A percentile compares a stretch with the other conserved stretches of the same genome.
These are phyloP conservation scores for Dasypus novemcinctus DNA, from an alignment of 2,113 vertebrate genomes.

Conservation along the genomic window DNA sequence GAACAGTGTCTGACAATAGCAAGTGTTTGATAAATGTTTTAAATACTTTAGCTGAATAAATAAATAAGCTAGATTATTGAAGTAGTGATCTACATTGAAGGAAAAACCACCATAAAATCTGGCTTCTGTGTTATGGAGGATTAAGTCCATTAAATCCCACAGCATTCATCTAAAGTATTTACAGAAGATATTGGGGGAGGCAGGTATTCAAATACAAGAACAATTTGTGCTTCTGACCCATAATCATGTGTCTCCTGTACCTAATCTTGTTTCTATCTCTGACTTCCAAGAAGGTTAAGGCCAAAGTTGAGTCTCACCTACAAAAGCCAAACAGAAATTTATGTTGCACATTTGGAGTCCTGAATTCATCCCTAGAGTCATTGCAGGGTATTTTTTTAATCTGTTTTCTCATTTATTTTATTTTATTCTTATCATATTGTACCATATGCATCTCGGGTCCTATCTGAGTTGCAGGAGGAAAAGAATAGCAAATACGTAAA, in stretches of 20 bases:
- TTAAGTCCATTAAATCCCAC: neutral
- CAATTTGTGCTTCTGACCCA: neutral
- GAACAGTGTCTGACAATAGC: neutral
- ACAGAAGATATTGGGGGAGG: neutral
- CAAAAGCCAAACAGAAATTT: neutral
- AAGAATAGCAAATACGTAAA: constrained; percentile 10
- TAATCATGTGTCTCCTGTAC: neutral
- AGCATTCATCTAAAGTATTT: neutral
- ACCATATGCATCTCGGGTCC: neutral
- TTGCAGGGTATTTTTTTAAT: neutral
- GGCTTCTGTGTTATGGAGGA: neutral
- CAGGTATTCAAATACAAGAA: neutral
- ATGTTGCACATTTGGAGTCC: neutral
- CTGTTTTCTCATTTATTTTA: neutral
- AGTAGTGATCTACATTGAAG: neutral
- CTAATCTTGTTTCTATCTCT: neutral
- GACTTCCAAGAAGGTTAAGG: neutral
- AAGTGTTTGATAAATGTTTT: neutral
- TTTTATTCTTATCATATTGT: neutral
- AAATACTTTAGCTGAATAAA: constrained; percentile 37
- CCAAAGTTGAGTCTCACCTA: neutral
- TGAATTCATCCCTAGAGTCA: neutral
- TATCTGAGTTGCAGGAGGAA: neutral
- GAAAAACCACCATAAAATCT: neutral
- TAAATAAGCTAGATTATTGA: neutral